These are phyloP conservation scores for Cephus pygmeus DNA, from an alignment of 2,888 invertebrate species.

Conservation along the genomic window DNA sequence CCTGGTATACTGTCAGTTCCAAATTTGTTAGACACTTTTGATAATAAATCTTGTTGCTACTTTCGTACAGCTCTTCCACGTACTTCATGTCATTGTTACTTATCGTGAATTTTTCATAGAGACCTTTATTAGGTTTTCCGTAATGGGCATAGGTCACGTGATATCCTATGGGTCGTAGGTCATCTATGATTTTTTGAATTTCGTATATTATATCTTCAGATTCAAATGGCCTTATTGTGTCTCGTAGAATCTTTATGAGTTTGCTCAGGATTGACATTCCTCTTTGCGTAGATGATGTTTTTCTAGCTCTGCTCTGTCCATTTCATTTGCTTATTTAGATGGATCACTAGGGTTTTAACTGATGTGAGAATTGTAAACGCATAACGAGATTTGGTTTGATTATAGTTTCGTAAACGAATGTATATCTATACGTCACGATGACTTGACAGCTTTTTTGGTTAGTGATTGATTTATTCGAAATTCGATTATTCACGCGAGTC, in stretches of 20 bases:
- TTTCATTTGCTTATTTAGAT: neutral
- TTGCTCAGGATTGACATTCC: neutral
- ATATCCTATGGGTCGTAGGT: neutral
- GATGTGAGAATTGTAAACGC: no score
- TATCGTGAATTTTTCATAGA: neutral
- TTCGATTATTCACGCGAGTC: no score
- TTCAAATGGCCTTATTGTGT: neutral
- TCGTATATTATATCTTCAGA: neutral
- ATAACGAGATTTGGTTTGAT: no score
- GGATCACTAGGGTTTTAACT: no score
- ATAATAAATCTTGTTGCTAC: neutral
- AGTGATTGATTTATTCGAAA: no score
- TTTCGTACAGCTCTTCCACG: constrained; percentile 1
- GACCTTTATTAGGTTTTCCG: neutral
- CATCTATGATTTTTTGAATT: neutral
- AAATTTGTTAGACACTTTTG: neutral
- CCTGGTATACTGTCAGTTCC: no score
- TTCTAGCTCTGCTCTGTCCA: neutral
- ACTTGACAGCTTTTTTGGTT: no score
- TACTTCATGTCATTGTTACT: neutral
- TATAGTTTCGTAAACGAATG: no score
- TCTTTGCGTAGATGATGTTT: neutral
- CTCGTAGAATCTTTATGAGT: neutral
- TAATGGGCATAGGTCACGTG: neutral
- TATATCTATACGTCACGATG: no score